These are phyloP conservation scores for Machimus atricapillus DNA, from an alignment of 2,888 invertebrate genomes.

Conservation along the genomic window DNA sequence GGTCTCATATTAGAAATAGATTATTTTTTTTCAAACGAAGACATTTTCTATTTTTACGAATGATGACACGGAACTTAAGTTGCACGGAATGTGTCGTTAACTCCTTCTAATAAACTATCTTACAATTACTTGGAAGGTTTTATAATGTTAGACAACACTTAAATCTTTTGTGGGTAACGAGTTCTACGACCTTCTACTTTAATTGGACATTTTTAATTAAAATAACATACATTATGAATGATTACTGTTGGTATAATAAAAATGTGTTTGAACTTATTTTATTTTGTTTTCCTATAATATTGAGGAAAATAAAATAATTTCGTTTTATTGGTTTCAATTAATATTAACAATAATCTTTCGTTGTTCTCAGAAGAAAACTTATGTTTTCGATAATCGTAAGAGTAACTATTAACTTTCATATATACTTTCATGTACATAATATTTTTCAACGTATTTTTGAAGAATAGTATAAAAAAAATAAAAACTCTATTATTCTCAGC, in stretches of 20 bases:
- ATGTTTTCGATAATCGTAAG: no score
- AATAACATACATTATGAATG: not conserved
- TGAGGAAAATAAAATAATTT: no score
- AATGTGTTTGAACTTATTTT: no score
- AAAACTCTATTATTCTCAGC: no score
- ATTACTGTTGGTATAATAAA: no score
- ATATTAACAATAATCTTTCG: no score
- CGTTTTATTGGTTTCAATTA: no score
- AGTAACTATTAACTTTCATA: no score
- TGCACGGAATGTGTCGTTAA: not conserved
- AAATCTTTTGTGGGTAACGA: not conserved
- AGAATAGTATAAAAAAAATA: no score
- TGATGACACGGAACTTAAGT: not conserved
- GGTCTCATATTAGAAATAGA: not conserved
- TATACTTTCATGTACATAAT: no score
- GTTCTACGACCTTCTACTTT: not conserved
- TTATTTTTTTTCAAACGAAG: not conserved
- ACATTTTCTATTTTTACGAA: not conserved
- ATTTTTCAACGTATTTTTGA: no score
- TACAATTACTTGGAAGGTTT: not conserved
- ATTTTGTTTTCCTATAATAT: not conserved
- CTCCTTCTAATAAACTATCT: not conserved
- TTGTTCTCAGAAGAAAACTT: no score
- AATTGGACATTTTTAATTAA: not conserved
- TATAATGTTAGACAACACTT: not conserved